These are phyloP conservation scores for Cephalopachus bancanus DNA, from an alignment of 2,797 vertebrate species.

Conservation along the genomic window DNA sequence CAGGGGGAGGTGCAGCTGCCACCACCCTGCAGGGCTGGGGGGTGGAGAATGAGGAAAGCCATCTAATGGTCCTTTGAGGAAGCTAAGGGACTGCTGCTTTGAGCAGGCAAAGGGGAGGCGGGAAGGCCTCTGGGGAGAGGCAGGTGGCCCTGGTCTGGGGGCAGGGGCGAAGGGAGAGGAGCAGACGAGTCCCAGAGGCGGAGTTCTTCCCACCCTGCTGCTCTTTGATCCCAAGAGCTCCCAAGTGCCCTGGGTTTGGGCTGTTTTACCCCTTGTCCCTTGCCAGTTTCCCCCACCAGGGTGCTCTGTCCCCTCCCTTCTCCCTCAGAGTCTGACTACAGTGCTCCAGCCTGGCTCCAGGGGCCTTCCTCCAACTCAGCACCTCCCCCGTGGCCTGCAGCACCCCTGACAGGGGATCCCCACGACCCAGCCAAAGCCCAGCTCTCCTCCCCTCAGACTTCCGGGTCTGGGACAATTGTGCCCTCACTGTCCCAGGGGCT, in stretches of 20 bases:
- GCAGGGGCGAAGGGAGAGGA: background rate
- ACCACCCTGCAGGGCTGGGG: background rate
- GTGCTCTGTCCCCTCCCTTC: background rate
- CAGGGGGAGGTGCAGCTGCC: background rate
- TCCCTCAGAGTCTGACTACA: no score
- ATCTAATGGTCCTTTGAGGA: background rate
- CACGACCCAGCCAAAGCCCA: background rate
- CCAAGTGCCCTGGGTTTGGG: background rate
- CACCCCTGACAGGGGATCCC: background rate
- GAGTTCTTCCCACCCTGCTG: background rate
- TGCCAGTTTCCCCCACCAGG: rapidly evolving
- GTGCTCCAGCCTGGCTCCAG: background rate
- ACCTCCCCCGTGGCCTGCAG: background rate
- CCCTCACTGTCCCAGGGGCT: background rate
- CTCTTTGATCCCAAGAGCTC: no score
- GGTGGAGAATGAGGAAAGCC: background rate
- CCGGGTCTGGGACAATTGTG: background rate
- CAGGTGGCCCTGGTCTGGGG: slow-evolving; percentile 48
- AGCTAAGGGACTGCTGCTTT: no score
- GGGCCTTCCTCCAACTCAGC: background rate
- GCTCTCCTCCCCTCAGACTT: background rate
- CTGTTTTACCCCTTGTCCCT: rapidly evolving
- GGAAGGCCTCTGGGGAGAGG: slow-evolving; percentile 53
- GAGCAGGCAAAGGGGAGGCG: background rate
- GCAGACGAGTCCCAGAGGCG: background rate